Base-by-base conservation (phyloP, 2,888 invertebrate species). In the Drosophila paramelanica region DNA sequence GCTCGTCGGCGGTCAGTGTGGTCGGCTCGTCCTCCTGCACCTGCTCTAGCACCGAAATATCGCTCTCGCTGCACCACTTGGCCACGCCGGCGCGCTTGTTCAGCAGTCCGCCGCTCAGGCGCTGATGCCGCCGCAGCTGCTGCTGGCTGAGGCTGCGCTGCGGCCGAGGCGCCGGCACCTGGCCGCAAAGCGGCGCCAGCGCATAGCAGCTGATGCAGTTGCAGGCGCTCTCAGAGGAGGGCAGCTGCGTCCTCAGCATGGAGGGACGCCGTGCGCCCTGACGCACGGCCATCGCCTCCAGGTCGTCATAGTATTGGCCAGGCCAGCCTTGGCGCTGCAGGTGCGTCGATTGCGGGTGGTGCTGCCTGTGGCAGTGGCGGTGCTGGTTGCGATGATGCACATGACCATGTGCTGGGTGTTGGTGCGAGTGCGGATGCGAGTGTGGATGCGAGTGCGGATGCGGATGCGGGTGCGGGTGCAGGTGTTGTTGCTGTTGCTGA, bases 51-150 rank as follows among this genome's bases (percentile, higher is more conserved):
- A 86, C 85, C 41, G 85, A 86, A 17, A 92, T 83, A 69, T 92
- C 92, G 76, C 91, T 92, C 83, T 92, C 92, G 77, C 92, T 92
- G 65, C 91, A 91, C 91, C 92, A 92, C 73, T 91, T 92, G 66
- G 88, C 79, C 72, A 91, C 78, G 52, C 81, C 81, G 13, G 72
- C 59, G 0, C 76, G 77, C 65, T 67, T 77, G 43, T 82, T 79
- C 27, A 66, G 59, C 62, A 89, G 72, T 20, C 84, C 82, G 33
- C 91, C 90, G 58, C 90, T 91, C 27, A 89, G 75, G 3, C 82
- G 81, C 66, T 91, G 91, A 74, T 91, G 91, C 46, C 87, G 84
- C 3, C 90, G 84, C 76, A 92, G 58, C 64, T 91, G 92, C 78
- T 91, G 92, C 56, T 92, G 92, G 49, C 92, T 91, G 8, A 91